These are phyloP conservation scores for Myanophis thanlyinensis DNA, from an alignment of 2,113 vertebrate genomes.

Conservation along the genomic window DNA sequence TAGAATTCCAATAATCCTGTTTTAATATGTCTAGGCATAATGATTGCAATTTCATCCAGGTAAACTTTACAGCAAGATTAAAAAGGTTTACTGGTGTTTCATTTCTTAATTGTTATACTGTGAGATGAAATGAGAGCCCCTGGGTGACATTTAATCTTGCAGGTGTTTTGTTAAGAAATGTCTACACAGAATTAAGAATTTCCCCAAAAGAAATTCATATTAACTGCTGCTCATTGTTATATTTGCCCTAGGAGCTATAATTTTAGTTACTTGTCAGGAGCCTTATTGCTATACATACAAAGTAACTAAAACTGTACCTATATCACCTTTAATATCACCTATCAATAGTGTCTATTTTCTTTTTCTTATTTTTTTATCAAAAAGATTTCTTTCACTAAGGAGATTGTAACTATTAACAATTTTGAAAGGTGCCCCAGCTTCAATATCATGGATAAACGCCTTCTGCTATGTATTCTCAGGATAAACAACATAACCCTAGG, in stretches of 20 bases:
- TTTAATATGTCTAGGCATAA: background rate
- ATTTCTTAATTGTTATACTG: background rate
- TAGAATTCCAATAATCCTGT: background rate
- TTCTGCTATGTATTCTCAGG: background rate
- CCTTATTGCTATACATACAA: background rate
- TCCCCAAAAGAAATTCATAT: background rate
- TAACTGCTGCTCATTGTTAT: background rate
- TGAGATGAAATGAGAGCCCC: background rate
- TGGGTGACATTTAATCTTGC: background rate
- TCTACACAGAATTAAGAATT: background rate
- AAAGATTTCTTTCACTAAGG: background rate
- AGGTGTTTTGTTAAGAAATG: background rate
- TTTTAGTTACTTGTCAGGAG: background rate
- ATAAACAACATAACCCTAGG: background rate
- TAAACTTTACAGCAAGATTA: background rate
- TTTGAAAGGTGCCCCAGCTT: background rate
- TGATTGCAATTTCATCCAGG: background rate
- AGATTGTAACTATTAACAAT: background rate
- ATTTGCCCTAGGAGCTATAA: background rate
- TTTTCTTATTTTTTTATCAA: background rate
- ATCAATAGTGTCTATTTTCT: background rate
- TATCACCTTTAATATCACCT: background rate
- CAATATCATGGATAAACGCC: background rate
- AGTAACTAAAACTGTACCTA: background rate
- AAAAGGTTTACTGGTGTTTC: background rate